phyloP scores from a whole-genome alignment of 2,113 vertebrate species.

The Jacana jacana region DNA sequence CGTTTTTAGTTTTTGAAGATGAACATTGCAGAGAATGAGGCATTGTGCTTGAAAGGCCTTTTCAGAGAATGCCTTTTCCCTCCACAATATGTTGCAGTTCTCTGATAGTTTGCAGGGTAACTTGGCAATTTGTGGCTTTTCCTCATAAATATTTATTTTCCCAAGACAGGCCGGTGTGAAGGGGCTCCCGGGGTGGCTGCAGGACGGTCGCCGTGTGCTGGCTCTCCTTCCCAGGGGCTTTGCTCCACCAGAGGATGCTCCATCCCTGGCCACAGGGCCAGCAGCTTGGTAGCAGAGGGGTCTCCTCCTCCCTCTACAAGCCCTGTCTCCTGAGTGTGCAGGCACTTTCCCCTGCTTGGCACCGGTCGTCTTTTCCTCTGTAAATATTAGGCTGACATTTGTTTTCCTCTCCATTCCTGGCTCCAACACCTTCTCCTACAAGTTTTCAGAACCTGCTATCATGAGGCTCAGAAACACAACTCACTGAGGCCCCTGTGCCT shows the following conservation, averaged over 20 bases:
- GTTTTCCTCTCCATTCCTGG: not conserved
- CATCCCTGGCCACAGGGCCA: accelerated
- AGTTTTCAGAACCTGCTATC: not conserved
- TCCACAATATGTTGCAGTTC: constrained; percentile 1
- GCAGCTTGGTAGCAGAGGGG: accelerated
- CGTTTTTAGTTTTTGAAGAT: constrained; percentile 55
- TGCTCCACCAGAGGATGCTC: not conserved
- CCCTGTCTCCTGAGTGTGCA: accelerated
- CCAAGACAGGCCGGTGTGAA: not conserved
- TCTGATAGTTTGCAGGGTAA: constrained; percentile 57
- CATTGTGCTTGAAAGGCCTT: constrained; percentile 58
- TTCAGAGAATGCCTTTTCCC: constrained; percentile 55
- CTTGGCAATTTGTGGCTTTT: constrained; percentile 36
- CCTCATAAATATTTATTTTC: constrained; percentile 69
- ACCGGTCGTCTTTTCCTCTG: accelerated
- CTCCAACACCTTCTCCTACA: not conserved
- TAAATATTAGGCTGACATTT: not conserved
- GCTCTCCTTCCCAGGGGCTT: accelerated
- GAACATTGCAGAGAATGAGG: constrained; percentile 47
- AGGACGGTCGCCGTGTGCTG: accelerated
- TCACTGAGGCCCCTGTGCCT: not conserved
- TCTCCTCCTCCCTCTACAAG: accelerated
- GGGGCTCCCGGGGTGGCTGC: not conserved
- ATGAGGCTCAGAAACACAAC: not conserved
- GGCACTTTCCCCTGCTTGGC: too few relatives aligned